Base-by-base conservation (phyloP, 2,888 invertebrate species). In the Drosophila monieri region DNA sequence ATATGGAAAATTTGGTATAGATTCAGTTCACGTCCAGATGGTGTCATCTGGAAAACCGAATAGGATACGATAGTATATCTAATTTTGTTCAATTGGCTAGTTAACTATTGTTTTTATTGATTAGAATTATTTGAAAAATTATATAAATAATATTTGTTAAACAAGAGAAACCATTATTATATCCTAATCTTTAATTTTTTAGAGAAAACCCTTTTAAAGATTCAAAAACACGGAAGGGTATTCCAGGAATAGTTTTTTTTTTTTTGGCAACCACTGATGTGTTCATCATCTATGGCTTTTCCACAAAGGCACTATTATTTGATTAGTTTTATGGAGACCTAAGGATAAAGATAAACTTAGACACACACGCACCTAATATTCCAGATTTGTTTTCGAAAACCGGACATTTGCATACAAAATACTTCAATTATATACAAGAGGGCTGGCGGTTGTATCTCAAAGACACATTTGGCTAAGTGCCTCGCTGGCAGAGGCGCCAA, bases 341-440 rank as follows among this genome's bases (percentile, higher is more conserved):
- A 46, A 6, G 41, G 14, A 35, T 30, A 1, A 23, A 14, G 14
- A 23, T 18, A 18, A 18, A 10, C 47, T 9, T 39, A 47, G 15
- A 37, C 10, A 14, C 41, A 47, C 49, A 53, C 47, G 6, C 35
- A 59, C 65, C 60, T 60, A 68, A 83, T 71, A 55, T 77, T 74
- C 81, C 76, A 88, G 88, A 85, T 88, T 87, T 85, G 83, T 78
- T 84, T 88, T 61, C 58, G 46, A 62, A 80, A 78, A 61, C 30
- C 47, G 51, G 53, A 56, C 69, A 88, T 84, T 84, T 87, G 78
- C 83, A 88, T 88, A 87, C 62, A 72, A 61, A 52, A 44, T 44
- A 49, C 46, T 56, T 21, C 32, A 47, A 14, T 46, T 52, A 30
- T 21, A 46, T 12, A 48, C 21, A 55, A 18, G 55, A 37, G 70